phyloP scores from a whole-genome alignment of 2,888 invertebrate species.

The Sphaerophoria taeniata region DNA sequence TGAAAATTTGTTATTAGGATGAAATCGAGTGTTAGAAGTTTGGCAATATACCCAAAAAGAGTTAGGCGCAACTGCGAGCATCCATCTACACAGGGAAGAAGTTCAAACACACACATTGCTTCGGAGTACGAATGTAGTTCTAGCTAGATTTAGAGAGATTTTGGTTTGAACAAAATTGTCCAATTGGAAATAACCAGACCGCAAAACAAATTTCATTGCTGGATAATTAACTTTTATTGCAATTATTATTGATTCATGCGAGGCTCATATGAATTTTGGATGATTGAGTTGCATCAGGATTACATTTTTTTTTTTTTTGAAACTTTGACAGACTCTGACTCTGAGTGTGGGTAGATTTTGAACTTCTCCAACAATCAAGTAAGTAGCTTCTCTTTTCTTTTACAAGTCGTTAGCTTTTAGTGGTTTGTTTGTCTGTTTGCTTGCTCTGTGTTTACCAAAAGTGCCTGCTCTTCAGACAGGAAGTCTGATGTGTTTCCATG shows the following conservation, averaged over 20 bases:
- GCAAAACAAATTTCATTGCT: constrained; percentile 75
- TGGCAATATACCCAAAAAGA: neutral
- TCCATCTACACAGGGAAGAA: neutral
- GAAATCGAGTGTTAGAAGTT: constrained; percentile 40
- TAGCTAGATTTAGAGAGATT: neutral
- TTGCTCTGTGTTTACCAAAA: constrained; percentile 31
- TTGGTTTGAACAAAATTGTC: constrained; percentile 12
- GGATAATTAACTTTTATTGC: constrained; percentile 76
- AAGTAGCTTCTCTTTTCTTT: constrained; percentile 23
- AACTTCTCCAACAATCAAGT: neutral
- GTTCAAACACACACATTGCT: neutral
- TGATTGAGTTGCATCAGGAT: neutral
- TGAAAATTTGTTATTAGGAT: constrained; percentile 34
- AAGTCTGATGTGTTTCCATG: constrained; percentile 39
- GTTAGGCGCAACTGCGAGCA: neutral
- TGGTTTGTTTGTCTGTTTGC: constrained; percentile 61
- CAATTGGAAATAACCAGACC: constrained; percentile 75
- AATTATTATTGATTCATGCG: constrained; percentile 75
- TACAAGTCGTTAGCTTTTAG: constrained; percentile 71
- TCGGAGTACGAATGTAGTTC: neutral
- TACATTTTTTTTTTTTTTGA: too few relatives aligned
- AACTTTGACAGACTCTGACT: too few relatives aligned
- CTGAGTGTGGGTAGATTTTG: too few relatives aligned
- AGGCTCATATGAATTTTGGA: neutral
- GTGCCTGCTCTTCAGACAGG: constrained; percentile 44